Conservation (phyloP, 2,797 vertebrate species). For the Falco cherrug region DNA sequence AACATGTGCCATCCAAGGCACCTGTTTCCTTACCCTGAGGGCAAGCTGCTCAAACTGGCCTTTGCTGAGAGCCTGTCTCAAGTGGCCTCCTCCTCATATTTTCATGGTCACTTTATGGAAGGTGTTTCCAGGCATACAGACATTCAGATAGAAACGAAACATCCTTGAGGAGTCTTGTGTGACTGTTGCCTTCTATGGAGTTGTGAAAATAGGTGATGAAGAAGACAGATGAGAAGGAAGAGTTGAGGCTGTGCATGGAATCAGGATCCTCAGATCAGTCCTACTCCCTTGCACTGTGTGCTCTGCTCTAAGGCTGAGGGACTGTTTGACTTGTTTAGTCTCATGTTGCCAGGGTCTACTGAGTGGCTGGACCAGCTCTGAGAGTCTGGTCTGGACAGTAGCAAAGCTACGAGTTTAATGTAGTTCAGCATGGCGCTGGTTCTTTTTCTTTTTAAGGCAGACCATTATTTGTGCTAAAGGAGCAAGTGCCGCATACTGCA, state of each 20-base stretch:
- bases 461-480: background rate
- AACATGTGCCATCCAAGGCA: fast-evolving
- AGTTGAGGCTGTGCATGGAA: background rate
- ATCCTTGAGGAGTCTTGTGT: background rate
- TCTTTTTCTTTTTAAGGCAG: background rate
- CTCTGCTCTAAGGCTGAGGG: background rate
- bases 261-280: background rate
- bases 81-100: background rate
- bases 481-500: background rate
- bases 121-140: background rate
- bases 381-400: background rate
- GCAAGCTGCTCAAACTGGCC: background rate
- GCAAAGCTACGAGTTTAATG: background rate
- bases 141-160: background rate
- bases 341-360: background rate
- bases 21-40: background rate
- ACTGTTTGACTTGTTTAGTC: background rate
- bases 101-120: background rate
- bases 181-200: background rate
- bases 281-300: background rate
- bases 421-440: background rate
- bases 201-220: background rate
- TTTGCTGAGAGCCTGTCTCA: background rate
- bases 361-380: background rate
- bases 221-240: background rate